Conservation (phyloP, 2,888 invertebrate species). For the Smittia sp. region DNA sequence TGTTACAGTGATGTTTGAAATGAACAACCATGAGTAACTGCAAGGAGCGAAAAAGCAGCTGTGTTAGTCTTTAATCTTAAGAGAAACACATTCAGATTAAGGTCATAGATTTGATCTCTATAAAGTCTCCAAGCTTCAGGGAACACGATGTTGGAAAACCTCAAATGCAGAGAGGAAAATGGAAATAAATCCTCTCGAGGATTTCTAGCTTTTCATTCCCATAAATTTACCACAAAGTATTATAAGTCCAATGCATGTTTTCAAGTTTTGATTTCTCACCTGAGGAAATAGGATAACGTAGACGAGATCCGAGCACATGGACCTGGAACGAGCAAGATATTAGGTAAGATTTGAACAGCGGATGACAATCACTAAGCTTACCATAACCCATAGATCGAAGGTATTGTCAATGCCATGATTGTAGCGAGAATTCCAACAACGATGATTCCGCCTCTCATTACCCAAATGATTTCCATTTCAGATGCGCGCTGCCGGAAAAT, state of each 20-base stretch:
- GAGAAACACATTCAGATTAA: background rate
- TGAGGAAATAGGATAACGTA: constrained; percentile 99
- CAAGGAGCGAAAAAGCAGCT: constrained; percentile 16
- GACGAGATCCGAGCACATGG: constrained; percentile 97
- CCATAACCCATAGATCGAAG: constrained; percentile 97
- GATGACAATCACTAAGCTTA: constrained; percentile 50
- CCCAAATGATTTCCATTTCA: constrained; percentile 96
- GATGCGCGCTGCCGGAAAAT: constrained; percentile 95
- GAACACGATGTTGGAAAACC: too few species aligned
- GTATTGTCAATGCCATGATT: constrained; percentile 94
- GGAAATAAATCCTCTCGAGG: too few species aligned
- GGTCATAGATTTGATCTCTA: too few species aligned
- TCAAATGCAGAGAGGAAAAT: too few species aligned
- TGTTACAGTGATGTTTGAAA: constrained; percentile 90
- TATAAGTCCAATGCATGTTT: too few species aligned
- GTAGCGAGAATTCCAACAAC: constrained; percentile 90
- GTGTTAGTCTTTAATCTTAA: background rate
- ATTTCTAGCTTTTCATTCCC: too few species aligned
- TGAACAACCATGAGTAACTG: constrained; percentile 96
- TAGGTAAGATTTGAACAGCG: background rate
- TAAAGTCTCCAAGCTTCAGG: too few species aligned
- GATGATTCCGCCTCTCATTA: constrained; percentile 89
- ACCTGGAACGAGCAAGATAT: constrained; percentile 57
- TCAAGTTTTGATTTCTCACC: constrained; percentile 58
- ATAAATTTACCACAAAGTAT: too few species aligned